Base-by-base conservation (phyloP, 2,797 vertebrate species). In the Bufotes viridis region DNA sequence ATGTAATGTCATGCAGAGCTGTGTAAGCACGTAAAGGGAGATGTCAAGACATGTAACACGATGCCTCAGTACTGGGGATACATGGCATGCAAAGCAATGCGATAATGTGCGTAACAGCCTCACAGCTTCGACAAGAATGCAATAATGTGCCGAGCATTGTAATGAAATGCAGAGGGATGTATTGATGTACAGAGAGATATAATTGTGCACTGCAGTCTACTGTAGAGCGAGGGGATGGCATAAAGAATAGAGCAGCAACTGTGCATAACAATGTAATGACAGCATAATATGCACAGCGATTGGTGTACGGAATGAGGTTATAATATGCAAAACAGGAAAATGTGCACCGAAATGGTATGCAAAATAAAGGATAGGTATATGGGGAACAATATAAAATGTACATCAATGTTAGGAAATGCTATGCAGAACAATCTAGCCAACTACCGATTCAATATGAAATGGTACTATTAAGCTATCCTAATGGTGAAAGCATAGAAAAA, bases 221-320 rank as follows among this genome's bases (percentile, higher is more conserved):
- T 22, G 17, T 49, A 76, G 57, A 61, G 55, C 22, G 14, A 67
- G 29, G 61, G 65, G 42, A 65, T 87, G 74, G 57, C 58, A 78
- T 42, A 76, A 76, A 83, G 58, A 69, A 58, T 24, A 57, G 72
- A 65, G 69, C 53, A 51, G 60, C 55, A 26, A 78, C 84, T 72
- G 76, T 69, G 76, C 76, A 69, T 42, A 58, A 42, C 75, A 78
- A 79, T 78, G 84, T 69, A 79, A 86, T 87, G 85, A 70, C 76
- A 7, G 17, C 51, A 20, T 57, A 86, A 86, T 80, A 86, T 69
- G 53, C 76, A 29, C 51, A 57, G n/a, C 72, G 63, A 85, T 85
- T 63, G 29, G 49, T 61, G 53, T 60, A 76, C 13, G 7, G 80
- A 29, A 72, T 34, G 51, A 57, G 67, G 17, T 72, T 72, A 57